A percentile compares a stretch with the other conserved stretches of the same genome.
These are phyloP conservation scores for Artemia franciscana DNA, from an alignment of 1,140 invertebrate genomes.

Conservation along the genomic window DNA sequence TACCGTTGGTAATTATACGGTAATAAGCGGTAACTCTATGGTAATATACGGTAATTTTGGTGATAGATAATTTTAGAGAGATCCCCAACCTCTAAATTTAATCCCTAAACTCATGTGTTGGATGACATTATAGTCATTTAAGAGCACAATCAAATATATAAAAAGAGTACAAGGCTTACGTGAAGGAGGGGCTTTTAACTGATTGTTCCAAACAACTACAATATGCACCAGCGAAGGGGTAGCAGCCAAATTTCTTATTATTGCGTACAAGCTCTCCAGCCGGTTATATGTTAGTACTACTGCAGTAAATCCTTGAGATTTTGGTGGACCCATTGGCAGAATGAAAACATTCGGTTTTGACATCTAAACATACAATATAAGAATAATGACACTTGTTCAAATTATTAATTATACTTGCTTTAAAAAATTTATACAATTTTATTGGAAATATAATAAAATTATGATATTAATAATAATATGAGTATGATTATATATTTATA, in stretches of 20 bases:
- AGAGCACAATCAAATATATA: background rate
- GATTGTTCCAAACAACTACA: constrained; percentile 80
- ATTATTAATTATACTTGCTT: too few relatives aligned
- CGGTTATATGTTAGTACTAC: constrained; percentile 77
- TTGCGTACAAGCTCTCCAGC: constrained; percentile 58
- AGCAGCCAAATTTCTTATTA: constrained; percentile 52
- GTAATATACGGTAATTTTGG: too few relatives aligned
- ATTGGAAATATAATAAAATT: too few relatives aligned
- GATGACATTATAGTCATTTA: background rate
- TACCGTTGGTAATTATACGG: too few relatives aligned
- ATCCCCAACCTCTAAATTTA: too few relatives aligned
- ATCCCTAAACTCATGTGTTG: background rate
- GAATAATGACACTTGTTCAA: too few relatives aligned
- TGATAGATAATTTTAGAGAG: background rate
- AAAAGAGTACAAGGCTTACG: constrained; percentile 25
- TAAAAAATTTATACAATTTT: too few relatives aligned
- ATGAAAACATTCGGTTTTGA: constrained; percentile 41
- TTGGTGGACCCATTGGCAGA: constrained; percentile 54
- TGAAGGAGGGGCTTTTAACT: constrained; percentile 56
- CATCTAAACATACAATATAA: too few relatives aligned
- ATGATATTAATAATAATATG: too few relatives aligned
- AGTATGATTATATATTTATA: too few relatives aligned
- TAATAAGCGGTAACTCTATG: too few relatives aligned
- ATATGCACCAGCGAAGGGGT: constrained; percentile 66
- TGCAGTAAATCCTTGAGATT: constrained; percentile 67